Conservation (phyloP, 2,113 vertebrate species). For the Chaetura pelagica region DNA sequence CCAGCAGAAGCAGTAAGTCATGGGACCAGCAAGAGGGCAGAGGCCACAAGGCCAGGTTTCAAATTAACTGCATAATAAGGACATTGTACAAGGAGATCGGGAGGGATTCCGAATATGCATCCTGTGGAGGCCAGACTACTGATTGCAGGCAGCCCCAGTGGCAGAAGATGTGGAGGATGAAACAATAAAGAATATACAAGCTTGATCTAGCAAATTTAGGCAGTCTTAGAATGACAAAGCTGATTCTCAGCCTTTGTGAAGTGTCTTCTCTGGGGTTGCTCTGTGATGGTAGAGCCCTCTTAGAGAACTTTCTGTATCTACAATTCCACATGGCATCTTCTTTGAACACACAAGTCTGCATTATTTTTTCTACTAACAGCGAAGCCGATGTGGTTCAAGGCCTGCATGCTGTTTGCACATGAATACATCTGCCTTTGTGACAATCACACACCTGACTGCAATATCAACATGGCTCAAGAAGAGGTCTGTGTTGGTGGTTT, state of each 20-base stretch:
- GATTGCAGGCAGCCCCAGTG: background rate
- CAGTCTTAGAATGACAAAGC: background rate
- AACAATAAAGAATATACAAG: background rate
- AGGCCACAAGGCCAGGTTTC: background rate
- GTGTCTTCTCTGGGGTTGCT: background rate
- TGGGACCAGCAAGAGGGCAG: background rate
- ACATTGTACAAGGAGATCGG: background rate
- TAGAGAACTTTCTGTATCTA: background rate
- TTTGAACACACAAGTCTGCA: background rate
- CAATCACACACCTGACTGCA: background rate
- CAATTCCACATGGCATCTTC: background rate
- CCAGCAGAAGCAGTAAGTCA: background rate
- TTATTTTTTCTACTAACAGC: background rate
- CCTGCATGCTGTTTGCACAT: background rate
- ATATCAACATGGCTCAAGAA: background rate
- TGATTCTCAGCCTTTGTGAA: background rate
- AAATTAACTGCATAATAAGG: conserved; percentile 6
- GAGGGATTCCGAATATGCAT: background rate
- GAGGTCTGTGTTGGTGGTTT: background rate
- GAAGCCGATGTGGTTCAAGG: background rate
- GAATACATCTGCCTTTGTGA: background rate
- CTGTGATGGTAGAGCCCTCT: background rate
- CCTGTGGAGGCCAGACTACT: background rate
- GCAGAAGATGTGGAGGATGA: background rate
- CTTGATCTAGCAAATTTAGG: background rate